Conservation (phyloP, 2,797 vertebrate genomes). For the Leptodactylus fallax region DNA sequence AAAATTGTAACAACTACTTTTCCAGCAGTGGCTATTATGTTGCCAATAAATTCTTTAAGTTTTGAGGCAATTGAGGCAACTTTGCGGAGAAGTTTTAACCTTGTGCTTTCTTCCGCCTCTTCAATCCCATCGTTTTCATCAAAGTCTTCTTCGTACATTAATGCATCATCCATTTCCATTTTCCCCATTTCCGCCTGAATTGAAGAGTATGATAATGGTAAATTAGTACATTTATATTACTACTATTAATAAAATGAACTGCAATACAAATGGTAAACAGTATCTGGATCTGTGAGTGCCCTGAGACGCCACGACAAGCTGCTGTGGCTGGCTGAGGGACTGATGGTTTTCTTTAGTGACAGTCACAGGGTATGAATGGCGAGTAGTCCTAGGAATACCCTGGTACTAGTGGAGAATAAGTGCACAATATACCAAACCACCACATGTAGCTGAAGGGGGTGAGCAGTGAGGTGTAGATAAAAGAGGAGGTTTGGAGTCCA, state of each 20-base stretch:
- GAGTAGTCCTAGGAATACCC: too few relatives aligned
- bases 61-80: slow-evolving; percentile 86
- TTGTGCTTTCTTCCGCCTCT: slow-evolving; percentile 86
- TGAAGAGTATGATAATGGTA: slow-evolving; percentile 1
- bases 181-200: slow-evolving; percentile 83
- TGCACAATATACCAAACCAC: too few relatives aligned
- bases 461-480: too few relatives aligned
- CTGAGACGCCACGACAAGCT: too few relatives aligned
- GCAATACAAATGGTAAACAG: background rate
- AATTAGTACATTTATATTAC: background rate
- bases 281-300: too few relatives aligned
- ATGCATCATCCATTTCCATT: slow-evolving; percentile 85
- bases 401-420: too few relatives aligned
- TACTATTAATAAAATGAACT: background rate
- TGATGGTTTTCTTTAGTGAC: too few relatives aligned
- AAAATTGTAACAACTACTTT: slow-evolving; percentile 95
- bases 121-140: slow-evolving; percentile 87
- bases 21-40: slow-evolving; percentile 95
- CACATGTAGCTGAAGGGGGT: too few relatives aligned
- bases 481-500: too few relatives aligned
- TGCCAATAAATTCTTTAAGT: slow-evolving; percentile 93
- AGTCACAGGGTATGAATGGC: too few relatives aligned
- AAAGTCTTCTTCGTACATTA: slow-evolving; percentile 89
- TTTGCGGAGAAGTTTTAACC: slow-evolving; percentile 85
- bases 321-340: too few relatives aligned